Conservation (phyloP, 2,888 invertebrate species). For the Prosopocoilus inquinatus region DNA sequence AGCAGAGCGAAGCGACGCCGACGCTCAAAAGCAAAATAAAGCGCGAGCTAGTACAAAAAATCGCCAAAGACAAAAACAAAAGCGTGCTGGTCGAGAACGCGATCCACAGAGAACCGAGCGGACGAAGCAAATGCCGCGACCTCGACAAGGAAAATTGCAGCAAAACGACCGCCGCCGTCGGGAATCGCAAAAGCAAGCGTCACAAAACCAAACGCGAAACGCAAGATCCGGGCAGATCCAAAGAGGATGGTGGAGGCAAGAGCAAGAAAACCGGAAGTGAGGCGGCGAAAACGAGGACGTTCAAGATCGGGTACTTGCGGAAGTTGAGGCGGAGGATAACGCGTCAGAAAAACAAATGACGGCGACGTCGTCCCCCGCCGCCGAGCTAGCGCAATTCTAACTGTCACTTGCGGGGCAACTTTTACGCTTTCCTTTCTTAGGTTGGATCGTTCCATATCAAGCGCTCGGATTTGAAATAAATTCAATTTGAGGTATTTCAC, state of each 20-base stretch:
- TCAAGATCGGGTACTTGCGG: slow-evolving; percentile 9
- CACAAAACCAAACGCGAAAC: neutral
- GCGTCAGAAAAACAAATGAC: slow-evolving; percentile 11
- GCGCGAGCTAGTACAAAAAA: neutral
- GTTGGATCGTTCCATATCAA: too few species aligned
- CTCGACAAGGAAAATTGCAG: neutral
- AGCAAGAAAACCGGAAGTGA: too few species aligned
- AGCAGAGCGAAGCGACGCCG: neutral
- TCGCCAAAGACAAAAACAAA: neutral
- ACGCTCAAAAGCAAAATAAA: neutral
- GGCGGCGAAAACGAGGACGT: slow-evolving; percentile 6
- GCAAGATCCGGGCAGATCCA: neutral
- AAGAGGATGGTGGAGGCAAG: neutral
- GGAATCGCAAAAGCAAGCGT: neutral
- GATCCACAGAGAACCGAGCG: neutral
- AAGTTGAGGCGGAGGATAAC: slow-evolving; percentile 9
- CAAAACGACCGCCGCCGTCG: neutral
- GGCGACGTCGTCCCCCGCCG: neutral
- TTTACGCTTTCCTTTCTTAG: neutral
- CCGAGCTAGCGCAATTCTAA: too few species aligned
- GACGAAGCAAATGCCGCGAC: neutral
- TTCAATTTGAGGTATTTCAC: too few species aligned
- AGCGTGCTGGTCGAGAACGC: neutral
- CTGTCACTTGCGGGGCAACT: neutral
- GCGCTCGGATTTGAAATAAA: too few species aligned